Evolutionary conservation across 2,113 vertebrate genomes (phyloP).

Genomic region (Ptilorrhoa leucosticta): DNA sequence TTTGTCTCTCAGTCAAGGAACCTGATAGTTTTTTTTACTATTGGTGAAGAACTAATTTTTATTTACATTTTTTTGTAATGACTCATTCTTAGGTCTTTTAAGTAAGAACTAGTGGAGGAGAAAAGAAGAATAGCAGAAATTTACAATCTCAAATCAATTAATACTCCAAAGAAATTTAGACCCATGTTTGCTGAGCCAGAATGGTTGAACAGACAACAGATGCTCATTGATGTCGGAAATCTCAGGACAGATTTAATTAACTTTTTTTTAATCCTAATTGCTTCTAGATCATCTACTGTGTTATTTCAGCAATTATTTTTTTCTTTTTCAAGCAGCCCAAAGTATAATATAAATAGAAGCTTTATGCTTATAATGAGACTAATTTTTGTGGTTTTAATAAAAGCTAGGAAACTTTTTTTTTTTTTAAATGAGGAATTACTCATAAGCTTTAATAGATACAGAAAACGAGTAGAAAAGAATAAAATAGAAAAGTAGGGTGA

Average conservation of each 20-base stretch:
- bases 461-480: background rate
- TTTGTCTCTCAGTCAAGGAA: background rate
- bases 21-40: background rate
- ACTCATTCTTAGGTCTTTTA: background rate
- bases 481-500: background rate
- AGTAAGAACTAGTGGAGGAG: background rate
- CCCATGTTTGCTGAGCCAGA: background rate
- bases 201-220: background rate
- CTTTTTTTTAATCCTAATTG: background rate
- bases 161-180: background rate
- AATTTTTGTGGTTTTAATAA: background rate
- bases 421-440: background rate
- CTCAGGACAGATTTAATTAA: slow-evolving; percentile 35
- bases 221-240: background rate
- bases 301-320: background rate
- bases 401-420: background rate
- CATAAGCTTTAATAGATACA: background rate
- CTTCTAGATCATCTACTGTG: background rate
- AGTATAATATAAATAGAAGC: background rate
- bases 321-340: background rate
- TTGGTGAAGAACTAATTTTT: background rate
- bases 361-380: background rate
- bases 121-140: background rate
- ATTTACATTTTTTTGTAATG: background rate
- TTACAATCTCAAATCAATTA: background rate